phyloP scores from a whole-genome alignment of 2,797 vertebrate genomes.

The Sebastiscus tertius region DNA sequence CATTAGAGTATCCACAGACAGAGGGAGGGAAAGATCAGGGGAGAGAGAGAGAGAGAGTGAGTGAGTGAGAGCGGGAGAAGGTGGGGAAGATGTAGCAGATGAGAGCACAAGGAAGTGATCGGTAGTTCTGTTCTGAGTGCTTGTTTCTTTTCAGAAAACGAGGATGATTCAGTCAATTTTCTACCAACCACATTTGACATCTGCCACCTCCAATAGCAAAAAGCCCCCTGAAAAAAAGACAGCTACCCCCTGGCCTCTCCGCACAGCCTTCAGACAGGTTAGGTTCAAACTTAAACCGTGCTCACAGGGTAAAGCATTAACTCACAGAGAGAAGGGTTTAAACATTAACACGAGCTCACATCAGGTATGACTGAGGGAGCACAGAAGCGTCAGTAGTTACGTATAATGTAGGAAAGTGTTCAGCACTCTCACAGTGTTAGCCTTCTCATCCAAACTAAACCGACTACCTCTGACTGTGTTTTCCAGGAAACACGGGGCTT shows the following conservation, averaged over 20 bases:
- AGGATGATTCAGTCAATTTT: background rate
- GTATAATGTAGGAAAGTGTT: constrained; percentile 48
- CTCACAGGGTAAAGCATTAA: constrained; percentile 81
- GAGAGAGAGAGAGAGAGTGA: background rate
- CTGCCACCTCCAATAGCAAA: constrained; percentile 6
- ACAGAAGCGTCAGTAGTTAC: constrained; percentile 53
- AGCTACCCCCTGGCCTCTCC: background rate
- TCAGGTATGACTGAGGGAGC: constrained; percentile 68
- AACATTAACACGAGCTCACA: constrained; percentile 81
- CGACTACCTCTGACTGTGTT: constrained; percentile 76
- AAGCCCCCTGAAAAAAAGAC: background rate
- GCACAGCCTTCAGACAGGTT: constrained; percentile 9
- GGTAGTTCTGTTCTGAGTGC: constrained; percentile 11
- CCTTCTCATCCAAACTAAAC: constrained; percentile 52
- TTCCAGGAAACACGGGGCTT: constrained; percentile 90
- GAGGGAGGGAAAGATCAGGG: constrained; percentile 36
- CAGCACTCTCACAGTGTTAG: background rate
- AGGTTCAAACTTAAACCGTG: constrained; percentile 38
- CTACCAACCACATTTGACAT: background rate
- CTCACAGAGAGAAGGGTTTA: constrained; percentile 75
- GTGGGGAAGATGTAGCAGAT: constrained; percentile 30
- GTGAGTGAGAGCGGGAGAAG: constrained; percentile 4
- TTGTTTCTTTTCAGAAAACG: constrained; percentile 22
- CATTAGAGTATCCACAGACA: constrained; percentile 54
- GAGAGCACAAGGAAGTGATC: constrained; percentile 8